Evolutionary conservation across 2,797 vertebrate genomes (phyloP).

Genomic region (Scomberomorus guttatus): DNA sequence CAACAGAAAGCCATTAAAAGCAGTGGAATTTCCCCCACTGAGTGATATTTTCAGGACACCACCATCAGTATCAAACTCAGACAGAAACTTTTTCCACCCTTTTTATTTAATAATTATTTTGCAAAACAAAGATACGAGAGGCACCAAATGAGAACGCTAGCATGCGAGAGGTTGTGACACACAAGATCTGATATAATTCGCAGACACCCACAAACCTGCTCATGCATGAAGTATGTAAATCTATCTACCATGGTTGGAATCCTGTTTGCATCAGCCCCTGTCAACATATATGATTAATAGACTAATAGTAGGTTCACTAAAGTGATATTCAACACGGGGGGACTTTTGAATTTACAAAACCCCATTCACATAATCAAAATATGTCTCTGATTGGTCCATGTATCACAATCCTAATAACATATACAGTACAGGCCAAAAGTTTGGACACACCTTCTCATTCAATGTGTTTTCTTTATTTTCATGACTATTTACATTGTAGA

Average conservation of each 20-base stretch:
- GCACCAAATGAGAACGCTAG: background rate
- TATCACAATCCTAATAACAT: background rate
- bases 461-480: too few species aligned
- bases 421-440: too few species aligned
- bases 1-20: conserved; percentile 36
- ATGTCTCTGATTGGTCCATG: background rate
- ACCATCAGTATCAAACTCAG: background rate
- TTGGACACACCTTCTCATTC: too few species aligned
- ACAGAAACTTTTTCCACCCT: background rate
- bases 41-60: conserved; percentile 46
- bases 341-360: background rate
- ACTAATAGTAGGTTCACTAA: background rate
- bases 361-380: background rate
- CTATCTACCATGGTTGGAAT: conserved; percentile 6
- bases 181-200: conserved; percentile 28
- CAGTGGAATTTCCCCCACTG: conserved; percentile 59
- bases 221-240: conserved; percentile 31
- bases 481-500: too few species aligned
- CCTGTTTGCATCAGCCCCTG: conserved; percentile 9
- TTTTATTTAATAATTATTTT: background rate
- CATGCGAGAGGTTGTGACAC: background rate
- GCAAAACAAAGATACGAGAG: background rate
- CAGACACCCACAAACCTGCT: conserved; percentile 18
- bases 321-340: background rate
- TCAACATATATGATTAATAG: background rate